Conservation (phyloP, 2,888 invertebrate species). For the Danaus chrysippus region DNA sequence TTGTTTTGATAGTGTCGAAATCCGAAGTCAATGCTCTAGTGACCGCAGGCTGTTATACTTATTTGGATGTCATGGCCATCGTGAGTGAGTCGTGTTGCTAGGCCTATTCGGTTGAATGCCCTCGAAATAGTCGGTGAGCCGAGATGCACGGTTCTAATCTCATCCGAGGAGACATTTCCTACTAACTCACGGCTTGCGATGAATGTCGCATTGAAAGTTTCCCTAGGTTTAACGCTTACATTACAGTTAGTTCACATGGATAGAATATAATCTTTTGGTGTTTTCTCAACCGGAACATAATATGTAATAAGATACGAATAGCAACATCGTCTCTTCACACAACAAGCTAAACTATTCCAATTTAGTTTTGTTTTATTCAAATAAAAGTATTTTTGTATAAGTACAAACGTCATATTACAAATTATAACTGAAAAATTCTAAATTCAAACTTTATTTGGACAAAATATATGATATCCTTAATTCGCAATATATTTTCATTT, state of each 20-base stretch:
- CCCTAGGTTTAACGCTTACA: conserved; percentile 2
- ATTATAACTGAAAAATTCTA: no score
- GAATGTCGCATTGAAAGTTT: conserved; percentile 4
- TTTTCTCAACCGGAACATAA: conserved; percentile 29
- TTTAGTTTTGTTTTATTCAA: no score
- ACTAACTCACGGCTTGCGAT: background rate
- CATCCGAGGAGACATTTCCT: conserved; percentile 21
- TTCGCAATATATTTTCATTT: no score
- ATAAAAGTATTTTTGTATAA: background rate
- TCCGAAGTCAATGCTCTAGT: conserved; percentile 75
- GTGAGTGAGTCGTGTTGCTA: conserved; percentile 54
- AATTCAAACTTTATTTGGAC: no score
- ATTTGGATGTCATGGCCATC: conserved; percentile 76
- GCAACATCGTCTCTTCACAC: conserved; percentile 19
- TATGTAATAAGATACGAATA: conserved; percentile 28
- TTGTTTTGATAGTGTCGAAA: conserved; percentile 55
- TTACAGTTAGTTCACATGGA: conserved; percentile 25
- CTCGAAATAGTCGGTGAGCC: conserved; percentile 50
- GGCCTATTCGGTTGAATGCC: conserved; percentile 65
- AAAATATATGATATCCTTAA: no score
- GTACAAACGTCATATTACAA: no score
- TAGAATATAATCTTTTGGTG: conserved; percentile 25
- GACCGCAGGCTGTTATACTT: conserved; percentile 69
- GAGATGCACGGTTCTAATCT: conserved; percentile 47
- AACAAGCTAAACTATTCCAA: no score